Evolutionary conservation across 2,888 invertebrate genomes (phyloP).

Genomic region (Altica lythri): DNA sequence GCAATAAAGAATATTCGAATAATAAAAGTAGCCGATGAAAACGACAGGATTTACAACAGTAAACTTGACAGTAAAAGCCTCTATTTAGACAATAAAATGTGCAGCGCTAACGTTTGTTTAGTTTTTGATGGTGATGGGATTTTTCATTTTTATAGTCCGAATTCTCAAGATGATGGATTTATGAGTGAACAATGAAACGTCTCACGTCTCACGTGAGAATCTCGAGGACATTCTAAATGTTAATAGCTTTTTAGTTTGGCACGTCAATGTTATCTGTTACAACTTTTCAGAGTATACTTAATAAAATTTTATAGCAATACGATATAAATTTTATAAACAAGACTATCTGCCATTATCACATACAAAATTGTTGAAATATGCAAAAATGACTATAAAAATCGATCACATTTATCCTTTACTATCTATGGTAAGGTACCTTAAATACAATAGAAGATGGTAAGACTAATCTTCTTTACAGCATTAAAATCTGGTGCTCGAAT

Average conservation of each 20-base stretch:
- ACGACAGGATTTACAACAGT: constrained; percentile 31
- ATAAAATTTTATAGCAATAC: too few relatives aligned
- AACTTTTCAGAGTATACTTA: too few relatives aligned
- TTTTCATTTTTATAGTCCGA: constrained; percentile 26
- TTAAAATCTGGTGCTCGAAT: too few relatives aligned
- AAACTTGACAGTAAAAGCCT: constrained; percentile 30
- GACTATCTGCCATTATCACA: too few relatives aligned
- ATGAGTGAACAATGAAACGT: constrained; percentile 13
- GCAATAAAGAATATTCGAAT: constrained; percentile 34
- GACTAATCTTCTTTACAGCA: too few relatives aligned
- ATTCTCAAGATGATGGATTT: constrained; percentile 29
- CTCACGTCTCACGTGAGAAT: constrained; percentile 15
- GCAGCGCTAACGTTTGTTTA: constrained; percentile 26
- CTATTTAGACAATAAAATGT: constrained; percentile 30
- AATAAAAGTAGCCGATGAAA: constrained; percentile 37
- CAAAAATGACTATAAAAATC: too few relatives aligned
- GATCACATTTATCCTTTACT: too few relatives aligned
- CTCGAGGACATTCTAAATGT: constrained; percentile 17
- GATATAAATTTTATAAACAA: too few relatives aligned
- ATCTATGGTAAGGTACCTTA: too few relatives aligned
- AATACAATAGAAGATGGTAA: too few relatives aligned
- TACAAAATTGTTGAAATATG: too few relatives aligned
- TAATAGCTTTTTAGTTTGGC: constrained; percentile 18
- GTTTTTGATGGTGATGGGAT: constrained; percentile 27
- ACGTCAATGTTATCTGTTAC: constrained; percentile 7